Percentiles rank a stretch among this genome's conserved stretches.
Conservation (phyloP, 2,113 vertebrate species). For the Brachyhypopomus gauderio region DNA sequence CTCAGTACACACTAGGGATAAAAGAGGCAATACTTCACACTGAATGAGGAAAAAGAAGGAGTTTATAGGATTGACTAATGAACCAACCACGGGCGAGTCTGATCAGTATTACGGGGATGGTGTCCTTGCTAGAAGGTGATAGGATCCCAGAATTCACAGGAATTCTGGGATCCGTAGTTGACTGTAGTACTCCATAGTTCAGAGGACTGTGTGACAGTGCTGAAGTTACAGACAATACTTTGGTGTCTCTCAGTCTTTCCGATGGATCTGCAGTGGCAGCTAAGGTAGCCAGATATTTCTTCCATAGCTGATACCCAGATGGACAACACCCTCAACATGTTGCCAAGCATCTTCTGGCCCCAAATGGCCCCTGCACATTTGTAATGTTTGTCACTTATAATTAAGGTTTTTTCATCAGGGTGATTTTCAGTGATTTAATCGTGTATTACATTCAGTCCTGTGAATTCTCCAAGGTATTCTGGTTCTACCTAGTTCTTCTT, state of each 20-base stretch:
- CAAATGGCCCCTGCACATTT: background rate
- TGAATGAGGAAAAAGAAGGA: background rate
- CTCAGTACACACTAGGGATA: background rate
- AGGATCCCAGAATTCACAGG: too few species aligned
- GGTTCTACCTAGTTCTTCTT: background rate
- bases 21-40: too few species aligned
- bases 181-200: too few species aligned
- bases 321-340: background rate
- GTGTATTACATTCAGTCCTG: background rate
- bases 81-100: too few species aligned
- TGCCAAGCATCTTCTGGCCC: background rate
- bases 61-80: too few species aligned
- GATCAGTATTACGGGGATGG: too few species aligned
- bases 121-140: too few species aligned
- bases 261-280: background rate
- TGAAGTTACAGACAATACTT: too few species aligned
- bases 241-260: too few species aligned
- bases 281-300: background rate
- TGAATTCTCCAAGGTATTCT: background rate
- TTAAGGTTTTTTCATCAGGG: background rate
- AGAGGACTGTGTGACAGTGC: too few species aligned
- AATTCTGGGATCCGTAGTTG: too few species aligned
- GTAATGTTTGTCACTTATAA: background rate
- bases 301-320: background rate
- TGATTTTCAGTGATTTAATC: background rate